phyloP scores from a whole-genome alignment of 1,140 invertebrate genomes.

The Monochamus saltuarius region DNA sequence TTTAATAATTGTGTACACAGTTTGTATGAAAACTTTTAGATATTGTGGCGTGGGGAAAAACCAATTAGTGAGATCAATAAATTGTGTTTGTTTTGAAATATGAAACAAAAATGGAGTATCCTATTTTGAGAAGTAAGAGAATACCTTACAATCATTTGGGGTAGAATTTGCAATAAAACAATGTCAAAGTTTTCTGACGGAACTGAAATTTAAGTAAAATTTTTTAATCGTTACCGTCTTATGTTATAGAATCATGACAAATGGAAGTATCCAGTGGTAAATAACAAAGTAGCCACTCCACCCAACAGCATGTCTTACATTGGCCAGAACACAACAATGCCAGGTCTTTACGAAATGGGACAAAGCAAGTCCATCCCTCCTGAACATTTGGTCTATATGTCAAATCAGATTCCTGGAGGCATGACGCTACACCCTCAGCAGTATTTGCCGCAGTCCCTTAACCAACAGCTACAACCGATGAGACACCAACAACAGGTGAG shows the following conservation, averaged over 20 bases:
- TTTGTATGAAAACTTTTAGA: not conserved
- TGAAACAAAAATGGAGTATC: not conserved
- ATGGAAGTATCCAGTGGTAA: constrained; percentile 60
- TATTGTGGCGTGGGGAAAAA: not conserved
- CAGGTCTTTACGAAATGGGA: constrained; percentile 58
- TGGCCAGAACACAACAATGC: constrained; percentile 48
- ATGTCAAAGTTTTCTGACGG: too few relatives aligned
- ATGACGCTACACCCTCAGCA: constrained; percentile 56
- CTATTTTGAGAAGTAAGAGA: too few relatives aligned
- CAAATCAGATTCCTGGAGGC: constrained; percentile 62
- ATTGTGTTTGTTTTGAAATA: too few relatives aligned
- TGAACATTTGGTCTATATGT: constrained; percentile 65
- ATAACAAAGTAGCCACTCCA: constrained; percentile 55
- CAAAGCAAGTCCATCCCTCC: constrained; percentile 58
- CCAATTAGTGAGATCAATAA: not conserved
- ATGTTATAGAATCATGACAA: constrained; percentile 69
- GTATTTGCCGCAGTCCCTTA: constrained; percentile 62
- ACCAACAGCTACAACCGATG: constrained; percentile 57
- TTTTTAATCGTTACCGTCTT: constrained; percentile 20
- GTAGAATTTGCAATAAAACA: too few relatives aligned
- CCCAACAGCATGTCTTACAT: constrained; percentile 62
- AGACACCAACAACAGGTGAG: constrained; percentile 40
- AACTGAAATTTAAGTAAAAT: too few relatives aligned
- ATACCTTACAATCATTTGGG: too few relatives aligned
- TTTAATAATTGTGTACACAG: too few relatives aligned